These are phyloP conservation scores for Pyrgilauda ruficollis DNA, from an alignment of 2,113 vertebrate genomes.

Conservation along the genomic window DNA sequence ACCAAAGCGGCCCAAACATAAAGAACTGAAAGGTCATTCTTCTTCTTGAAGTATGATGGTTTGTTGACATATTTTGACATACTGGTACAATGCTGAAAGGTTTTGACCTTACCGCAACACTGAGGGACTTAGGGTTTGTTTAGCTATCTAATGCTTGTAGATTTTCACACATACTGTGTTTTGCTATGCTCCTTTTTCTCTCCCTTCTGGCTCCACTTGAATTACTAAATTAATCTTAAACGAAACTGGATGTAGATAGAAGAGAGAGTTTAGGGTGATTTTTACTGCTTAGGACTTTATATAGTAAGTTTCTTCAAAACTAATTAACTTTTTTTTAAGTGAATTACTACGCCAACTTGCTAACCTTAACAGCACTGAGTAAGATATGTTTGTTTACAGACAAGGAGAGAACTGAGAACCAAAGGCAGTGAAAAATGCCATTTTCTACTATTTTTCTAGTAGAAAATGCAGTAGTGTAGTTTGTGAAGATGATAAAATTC, in stretches of 20 bases:
- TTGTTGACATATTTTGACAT: conserved; percentile 87
- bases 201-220: neutral
- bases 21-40: conserved; percentile 81
- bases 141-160: conserved; percentile 17
- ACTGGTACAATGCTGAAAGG: conserved; percentile 71
- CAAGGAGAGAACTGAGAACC: neutral
- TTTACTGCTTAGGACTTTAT: neutral
- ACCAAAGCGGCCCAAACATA: conserved; percentile 68
- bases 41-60: conserved; percentile 76
- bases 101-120: conserved; percentile 74
- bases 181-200: neutral
- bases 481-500: neutral
- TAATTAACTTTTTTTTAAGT: neutral
- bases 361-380: neutral
- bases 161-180: conserved; percentile 25
- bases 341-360: neutral
- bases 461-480: neutral
- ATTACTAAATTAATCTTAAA: conserved; percentile 13
- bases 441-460: neutral
- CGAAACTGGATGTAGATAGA: neutral
- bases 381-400: neutral
- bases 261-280: neutral
- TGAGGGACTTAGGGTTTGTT: conserved; percentile 55
- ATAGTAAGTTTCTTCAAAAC: neutral
- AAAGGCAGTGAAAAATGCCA: neutral